These are phyloP conservation scores for Melanostoma mellinum DNA, from an alignment of 2,888 invertebrate species.

Conservation along the genomic window DNA sequence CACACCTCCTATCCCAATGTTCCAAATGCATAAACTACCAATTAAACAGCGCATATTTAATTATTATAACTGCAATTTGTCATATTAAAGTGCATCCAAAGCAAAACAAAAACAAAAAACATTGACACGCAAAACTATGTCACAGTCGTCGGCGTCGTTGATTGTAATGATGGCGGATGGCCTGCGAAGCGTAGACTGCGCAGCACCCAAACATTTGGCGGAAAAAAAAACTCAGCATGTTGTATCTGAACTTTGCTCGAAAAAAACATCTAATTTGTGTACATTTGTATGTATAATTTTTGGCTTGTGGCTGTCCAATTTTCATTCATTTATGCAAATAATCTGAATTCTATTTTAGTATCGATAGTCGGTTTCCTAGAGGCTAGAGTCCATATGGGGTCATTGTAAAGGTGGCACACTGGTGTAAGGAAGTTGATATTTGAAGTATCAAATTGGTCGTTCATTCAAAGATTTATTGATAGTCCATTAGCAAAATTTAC, in stretches of 20 bases:
- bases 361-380: conserved; percentile 2
- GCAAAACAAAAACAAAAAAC: conserved; percentile 36
- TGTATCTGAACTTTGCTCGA: conserved; percentile 6
- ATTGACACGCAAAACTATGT: conserved; percentile 55
- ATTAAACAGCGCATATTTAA: conserved; percentile 1
- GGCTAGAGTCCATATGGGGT: background rate
- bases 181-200: conserved; percentile 17
- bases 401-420: too few relatives aligned
- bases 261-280: background rate
- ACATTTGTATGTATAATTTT: background rate
- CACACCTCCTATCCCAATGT: conserved; percentile 41
- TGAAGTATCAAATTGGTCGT: too few relatives aligned
- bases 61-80: conserved; percentile 39
- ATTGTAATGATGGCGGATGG: conserved; percentile 61
- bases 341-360: background rate
- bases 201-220: conserved; percentile 7
- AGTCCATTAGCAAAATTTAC: background rate
- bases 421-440: too few relatives aligned
- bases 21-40: conserved; percentile 33
- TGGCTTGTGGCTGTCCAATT: conserved; percentile 1
- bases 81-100: conserved; percentile 32
- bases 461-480: too few relatives aligned
- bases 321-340: conserved; percentile 17
- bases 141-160: conserved; percentile 11
- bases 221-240: background rate